These are phyloP conservation scores for Gadus chalcogrammus DNA, from an alignment of 2,113 vertebrate genomes.

Conservation along the genomic window DNA sequence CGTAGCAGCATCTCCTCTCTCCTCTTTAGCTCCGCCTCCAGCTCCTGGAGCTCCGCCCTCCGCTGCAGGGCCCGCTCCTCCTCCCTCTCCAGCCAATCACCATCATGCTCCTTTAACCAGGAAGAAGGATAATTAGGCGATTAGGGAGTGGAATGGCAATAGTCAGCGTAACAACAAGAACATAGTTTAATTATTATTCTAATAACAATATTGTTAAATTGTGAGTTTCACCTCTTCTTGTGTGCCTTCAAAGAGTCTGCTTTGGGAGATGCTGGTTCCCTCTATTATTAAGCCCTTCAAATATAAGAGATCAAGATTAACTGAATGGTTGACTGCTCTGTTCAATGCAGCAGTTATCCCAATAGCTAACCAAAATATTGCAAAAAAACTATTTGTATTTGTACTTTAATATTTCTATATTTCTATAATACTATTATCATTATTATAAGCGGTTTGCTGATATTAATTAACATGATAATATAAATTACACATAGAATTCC, in stretches of 20 bases:
- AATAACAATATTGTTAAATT: background rate
- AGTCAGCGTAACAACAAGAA: background rate
- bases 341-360: too few relatives aligned
- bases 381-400: too few relatives aligned
- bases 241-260: slow-evolving; percentile 1
- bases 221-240: slow-evolving; percentile 35
- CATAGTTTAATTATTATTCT: background rate
- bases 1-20: slow-evolving; percentile 79
- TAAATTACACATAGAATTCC: background rate
- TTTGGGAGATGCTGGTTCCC: slow-evolving; percentile 55
- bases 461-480: too few relatives aligned
- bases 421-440: too few relatives aligned
- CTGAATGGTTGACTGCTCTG: too few relatives aligned
- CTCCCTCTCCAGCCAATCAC: slow-evolving; percentile 84
- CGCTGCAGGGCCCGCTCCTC: slow-evolving; percentile 81
- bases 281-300: slow-evolving; percentile 69
- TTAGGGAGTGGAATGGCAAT: too few relatives aligned
- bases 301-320: slow-evolving; percentile 3
- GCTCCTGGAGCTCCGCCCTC: slow-evolving; percentile 74
- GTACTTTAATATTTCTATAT: too few relatives aligned
- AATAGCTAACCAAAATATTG: too few relatives aligned
- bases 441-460: too few relatives aligned
- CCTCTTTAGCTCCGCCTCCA: slow-evolving; percentile 83
- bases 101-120: slow-evolving; percentile 44
- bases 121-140: background rate